Conservation (phyloP, 2,888 invertebrate species). For the Orthosia incerta region DNA sequence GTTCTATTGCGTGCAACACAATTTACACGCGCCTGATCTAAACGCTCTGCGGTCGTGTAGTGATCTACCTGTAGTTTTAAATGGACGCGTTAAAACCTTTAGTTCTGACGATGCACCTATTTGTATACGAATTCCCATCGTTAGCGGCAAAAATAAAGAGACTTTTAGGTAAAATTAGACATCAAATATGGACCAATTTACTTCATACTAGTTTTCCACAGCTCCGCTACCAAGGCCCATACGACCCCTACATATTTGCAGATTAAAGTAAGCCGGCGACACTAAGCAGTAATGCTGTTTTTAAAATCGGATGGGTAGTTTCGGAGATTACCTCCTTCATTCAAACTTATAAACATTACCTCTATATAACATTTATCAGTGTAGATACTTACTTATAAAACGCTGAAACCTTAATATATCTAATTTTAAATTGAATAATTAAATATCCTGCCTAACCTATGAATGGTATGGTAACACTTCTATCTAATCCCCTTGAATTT, state of each 20-base stretch:
- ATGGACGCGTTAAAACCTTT: constrained; percentile 42
- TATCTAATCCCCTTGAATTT: not conserved
- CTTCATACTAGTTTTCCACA: not conserved
- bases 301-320: too few relatives aligned
- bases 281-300: too few relatives aligned
- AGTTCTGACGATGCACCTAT: constrained; percentile 18
- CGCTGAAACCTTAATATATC: too few relatives aligned
- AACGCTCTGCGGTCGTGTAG: constrained; percentile 20
- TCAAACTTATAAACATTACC: too few relatives aligned
- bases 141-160: constrained; percentile 4
- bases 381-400: too few relatives aligned
- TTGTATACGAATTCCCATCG: constrained; percentile 33
- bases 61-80: constrained; percentile 39
- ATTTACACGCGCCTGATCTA: constrained; percentile 75
- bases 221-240: too few relatives aligned
- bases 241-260: too few relatives aligned
- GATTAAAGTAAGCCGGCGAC: too few relatives aligned
- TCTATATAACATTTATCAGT: too few relatives aligned
- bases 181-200: constrained; percentile 1
- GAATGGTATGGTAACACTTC: not conserved
- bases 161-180: not conserved
- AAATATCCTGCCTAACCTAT: too few relatives aligned
- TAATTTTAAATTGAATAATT: too few relatives aligned
- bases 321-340: too few relatives aligned
- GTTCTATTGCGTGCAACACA: constrained; percentile 64